Base-by-base conservation (phyloP, 2,113 vertebrate species). In the Acrocephalus arundinaceus region DNA sequence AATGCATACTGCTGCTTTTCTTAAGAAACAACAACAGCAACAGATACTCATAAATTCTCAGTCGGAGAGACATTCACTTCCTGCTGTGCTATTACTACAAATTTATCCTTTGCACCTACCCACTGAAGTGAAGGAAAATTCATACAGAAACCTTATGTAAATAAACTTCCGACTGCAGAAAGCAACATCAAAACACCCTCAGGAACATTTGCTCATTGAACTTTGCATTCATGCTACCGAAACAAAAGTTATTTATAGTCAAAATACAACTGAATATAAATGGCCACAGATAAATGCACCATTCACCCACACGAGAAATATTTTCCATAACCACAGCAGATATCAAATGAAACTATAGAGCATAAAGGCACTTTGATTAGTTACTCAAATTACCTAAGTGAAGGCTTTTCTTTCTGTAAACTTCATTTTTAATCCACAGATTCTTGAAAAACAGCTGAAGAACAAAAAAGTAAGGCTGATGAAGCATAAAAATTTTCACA, bases 361-460 rank as follows among this genome's bases (percentile, higher is more conserved):
- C 25, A 62, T n/a, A 78, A 80, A 87, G 18, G 7, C 52, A 91
- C 48, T 95, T 88, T 46, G 27, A 77, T 92, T 51, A 91, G 52
- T 80, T 91, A 88, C 63, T 65, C 63, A 68, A 18, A 89, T 96
- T 97, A 96, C 94, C 96, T 96, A 91, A 90, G 35, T 61, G 83
- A 87, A 96, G 70, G 61, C 45, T 89, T 95, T 90, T 75, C 78
- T 83, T 95, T 58, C 84, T 66, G 79, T 35, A 91, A 93, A 87
- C 70, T 96, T 95, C 71, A 79, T 75, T 85, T 89, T 85, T 59
- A 87, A 90, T 92, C 84, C 96, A 90, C 15, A 52, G 67, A 84
- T 92, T 92, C 87, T 94, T 45, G 48, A 95, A 79, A 94, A 96
- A 55, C 33, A 78, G 74, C 33, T 51, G 66, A 94, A 72, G 37